A percentile compares a stretch with the other conserved stretches of the same genome.
phyloP scores from a whole-genome alignment of 2,797 vertebrate species.

The Crocidura indochinensis region DNA sequence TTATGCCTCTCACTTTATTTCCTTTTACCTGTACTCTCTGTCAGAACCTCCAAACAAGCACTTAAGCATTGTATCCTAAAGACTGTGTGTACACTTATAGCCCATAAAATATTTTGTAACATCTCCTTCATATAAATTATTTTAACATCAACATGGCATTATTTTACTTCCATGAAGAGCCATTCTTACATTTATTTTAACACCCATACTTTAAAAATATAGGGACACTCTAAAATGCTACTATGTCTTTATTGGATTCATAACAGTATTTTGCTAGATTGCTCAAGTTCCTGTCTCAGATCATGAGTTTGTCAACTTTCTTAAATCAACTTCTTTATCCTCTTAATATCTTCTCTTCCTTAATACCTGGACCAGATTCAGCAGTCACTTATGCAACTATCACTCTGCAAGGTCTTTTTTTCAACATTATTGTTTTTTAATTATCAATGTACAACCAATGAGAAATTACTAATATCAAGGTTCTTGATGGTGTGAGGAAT shows the following conservation, averaged over 20 bases:
- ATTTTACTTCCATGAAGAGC: not conserved
- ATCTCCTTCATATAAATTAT: not conserved
- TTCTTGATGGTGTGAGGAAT: not conserved
- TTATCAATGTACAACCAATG: constrained; percentile 22
- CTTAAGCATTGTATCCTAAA: not conserved
- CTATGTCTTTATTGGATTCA: not conserved
- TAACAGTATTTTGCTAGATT: constrained; percentile 39
- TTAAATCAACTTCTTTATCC: not conserved
- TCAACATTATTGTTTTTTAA: constrained; percentile 88
- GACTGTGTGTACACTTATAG: not conserved
- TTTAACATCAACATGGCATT: too few relatives aligned
- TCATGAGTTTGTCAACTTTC: not conserved
- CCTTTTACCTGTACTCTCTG: too few relatives aligned
- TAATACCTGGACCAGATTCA: constrained; percentile 80
- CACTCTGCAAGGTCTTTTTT: constrained; percentile 88
- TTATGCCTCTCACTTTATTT: too few relatives aligned
- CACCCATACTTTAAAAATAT: constrained; percentile 6
- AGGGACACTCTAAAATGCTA: not conserved
- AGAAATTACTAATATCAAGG: not conserved
- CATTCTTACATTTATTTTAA: constrained; percentile 38
- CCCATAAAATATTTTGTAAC: not conserved
- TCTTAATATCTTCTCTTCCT: constrained; percentile 66
- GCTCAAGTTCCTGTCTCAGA: constrained; percentile 14
- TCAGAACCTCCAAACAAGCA: too few relatives aligned
- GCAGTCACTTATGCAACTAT: constrained; percentile 89